phyloP scores from a whole-genome alignment of 2,888 invertebrate genomes.

The Cantharis rustica region DNA sequence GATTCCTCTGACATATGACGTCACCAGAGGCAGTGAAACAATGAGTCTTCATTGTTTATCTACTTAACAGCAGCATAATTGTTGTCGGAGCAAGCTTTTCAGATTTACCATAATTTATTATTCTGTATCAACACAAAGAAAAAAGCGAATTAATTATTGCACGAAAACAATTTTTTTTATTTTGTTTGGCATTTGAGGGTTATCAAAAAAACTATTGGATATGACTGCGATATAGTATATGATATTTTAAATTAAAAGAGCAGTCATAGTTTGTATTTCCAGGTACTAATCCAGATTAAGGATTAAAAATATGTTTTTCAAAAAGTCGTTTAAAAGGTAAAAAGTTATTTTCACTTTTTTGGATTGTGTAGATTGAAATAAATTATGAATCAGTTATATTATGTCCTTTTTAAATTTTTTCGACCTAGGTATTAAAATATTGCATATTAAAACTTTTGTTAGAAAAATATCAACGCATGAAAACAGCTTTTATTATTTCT shows the following conservation, averaged over 20 bases:
- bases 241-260: background rate
- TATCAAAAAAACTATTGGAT: background rate
- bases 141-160: too few relatives aligned
- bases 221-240: too few relatives aligned
- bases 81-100: background rate
- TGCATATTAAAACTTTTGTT: background rate
- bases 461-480: background rate
- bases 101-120: background rate
- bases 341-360: background rate
- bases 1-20: too few relatives aligned
- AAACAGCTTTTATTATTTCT: background rate
- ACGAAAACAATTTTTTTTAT: background rate
- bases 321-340: background rate
- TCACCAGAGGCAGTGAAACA: too few relatives aligned
- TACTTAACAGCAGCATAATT: too few relatives aligned
- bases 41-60: too few relatives aligned
- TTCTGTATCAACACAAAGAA: too few relatives aligned
- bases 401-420: background rate
- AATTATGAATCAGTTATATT: too few relatives aligned
- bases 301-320: background rate
- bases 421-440: background rate
- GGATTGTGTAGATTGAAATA: background rate
- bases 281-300: background rate
- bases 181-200: background rate
- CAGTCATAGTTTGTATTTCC: background rate